phyloP scores from a whole-genome alignment of 2,888 invertebrate genomes.

The Clostera curtula region DNA sequence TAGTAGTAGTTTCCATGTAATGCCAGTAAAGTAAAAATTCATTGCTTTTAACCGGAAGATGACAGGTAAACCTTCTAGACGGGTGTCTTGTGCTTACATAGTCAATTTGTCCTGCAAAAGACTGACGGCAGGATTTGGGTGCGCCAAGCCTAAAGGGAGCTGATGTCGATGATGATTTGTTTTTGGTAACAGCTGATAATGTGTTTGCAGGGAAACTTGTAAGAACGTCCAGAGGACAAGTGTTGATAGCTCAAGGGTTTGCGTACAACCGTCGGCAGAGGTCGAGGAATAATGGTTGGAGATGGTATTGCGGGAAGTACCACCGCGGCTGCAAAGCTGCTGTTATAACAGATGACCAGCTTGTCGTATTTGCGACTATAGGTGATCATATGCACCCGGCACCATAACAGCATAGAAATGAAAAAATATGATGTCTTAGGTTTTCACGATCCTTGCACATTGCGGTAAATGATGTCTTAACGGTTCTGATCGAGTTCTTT shows the following conservation, averaged over 20 bases:
- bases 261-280: neutral
- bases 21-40: too few relatives aligned
- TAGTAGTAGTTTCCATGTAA: too few relatives aligned
- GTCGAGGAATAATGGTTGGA: too few relatives aligned
- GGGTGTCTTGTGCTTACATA: too few relatives aligned
- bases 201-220: neutral
- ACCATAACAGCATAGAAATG: conserved; percentile 1
- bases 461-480: too few relatives aligned
- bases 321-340: conserved; percentile 7
- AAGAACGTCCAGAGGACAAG: neutral
- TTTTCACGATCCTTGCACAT: too few relatives aligned
- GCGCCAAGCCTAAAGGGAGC: conserved; percentile 11
- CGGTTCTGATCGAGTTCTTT: too few relatives aligned
- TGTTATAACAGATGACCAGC: neutral
- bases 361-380: neutral
- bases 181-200: neutral
- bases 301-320: conserved; percentile 1
- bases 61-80: too few relatives aligned
- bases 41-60: too few relatives aligned
- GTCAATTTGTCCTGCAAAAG: too few relatives aligned
- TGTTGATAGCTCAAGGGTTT: neutral
- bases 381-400: conserved; percentile 3
- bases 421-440: too few relatives aligned
- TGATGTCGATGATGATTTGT: conserved; percentile 12
- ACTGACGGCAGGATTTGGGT: too few relatives aligned